Evolutionary conservation across 2,888 invertebrate species (phyloP), one percentile per base, ranked within the genome.

Genomic region (Tortricodes alternella): DNA sequence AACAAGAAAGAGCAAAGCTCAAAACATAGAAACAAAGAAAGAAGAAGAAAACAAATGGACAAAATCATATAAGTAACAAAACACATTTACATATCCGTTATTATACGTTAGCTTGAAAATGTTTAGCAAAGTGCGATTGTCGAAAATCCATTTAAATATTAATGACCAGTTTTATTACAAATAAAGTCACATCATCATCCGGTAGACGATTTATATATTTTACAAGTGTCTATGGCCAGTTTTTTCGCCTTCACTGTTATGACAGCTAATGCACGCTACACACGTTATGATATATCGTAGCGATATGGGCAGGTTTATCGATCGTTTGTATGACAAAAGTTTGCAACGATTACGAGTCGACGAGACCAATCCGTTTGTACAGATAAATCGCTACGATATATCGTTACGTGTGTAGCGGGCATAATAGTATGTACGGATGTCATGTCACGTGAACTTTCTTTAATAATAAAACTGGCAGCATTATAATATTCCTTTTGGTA

Each of bases 71-170:
- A 75, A 51, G 53, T 63, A 70, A 53, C 59, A 61, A 63, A 75
- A 65, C 67, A 79, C 74, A 80, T 78, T 76, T 77, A 83, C 78
- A 80, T 80, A 79, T 75, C 73, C 63, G 84, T 13, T 19, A 18
- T 39, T 4, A 41, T 24, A 41, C 78, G 75, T 76, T 71, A 84
- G 83, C 85, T 78, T 78, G 73, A 78, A 66, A 80, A 76, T 74
- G 68, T 79, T 80, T 73, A 88, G 85, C 86, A 76, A 70, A 78
- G 88, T 89, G 88, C 88, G 86, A 63, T 76, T 78, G 80, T 77
- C 75, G 82, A 74, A 82, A 80, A 78, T 76, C 66, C 70, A 76
- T 65, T 75, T 73, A 61, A 65, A 44, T 71, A 65, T 59, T 60
- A 59, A 71, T 70, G 70, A 66, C 69, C 74, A 82, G 68, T 80